Base-by-base conservation (phyloP, 2,888 invertebrate genomes). In the Hyppa rectilinea region DNA sequence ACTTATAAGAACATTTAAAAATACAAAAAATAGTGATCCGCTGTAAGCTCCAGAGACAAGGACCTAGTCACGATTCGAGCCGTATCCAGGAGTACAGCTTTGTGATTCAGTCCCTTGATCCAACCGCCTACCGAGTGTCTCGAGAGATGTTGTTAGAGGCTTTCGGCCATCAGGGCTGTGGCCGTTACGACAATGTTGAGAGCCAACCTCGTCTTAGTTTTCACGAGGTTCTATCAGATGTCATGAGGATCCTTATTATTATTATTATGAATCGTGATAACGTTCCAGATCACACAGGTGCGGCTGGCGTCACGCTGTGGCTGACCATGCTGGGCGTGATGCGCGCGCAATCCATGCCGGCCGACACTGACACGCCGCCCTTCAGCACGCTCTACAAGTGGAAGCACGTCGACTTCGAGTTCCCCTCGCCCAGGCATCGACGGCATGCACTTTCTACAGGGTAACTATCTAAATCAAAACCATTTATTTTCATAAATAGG, bases 361-460 rank as follows among this genome's bases (percentile, higher is more conserved):
- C 96, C 3, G 95, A 92, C 78, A 86, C 80, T 0, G 95, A 95
- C 47, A 96, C 96, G 0, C 96, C 96, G 0, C 96, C 97, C 1
- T 96, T 97, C 80, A 95, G 87, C 83, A 96, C 97, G 34, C 94
- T 97, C 31, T 98, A 97, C 89, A 97, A 97, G 71, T 98, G 98
- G 98, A 97, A 97, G 77, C 95, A 96, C 45, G 91, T 98, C 7
- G 98, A 98, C 88, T 98, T 97, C 87, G 97, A 97, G 61, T 98
- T 97, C 89, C 96, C 97, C 5, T 96, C 96, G 0, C 92, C 94
- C 26, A 92, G 93, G 20, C 96, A 96, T 55, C 94, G 97, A 31
- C 93, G 96, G 38, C 89, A 92, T 40, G 97, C 97, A 1, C 93
- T 98, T 17, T 91, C 91, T 34, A 95, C 94, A 38, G 96, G 97